Percentiles rank a stretch among this genome's conserved stretches.
Evolutionary conservation across 2,797 vertebrate genomes (phyloP).

Genomic region (Hyperoplus lanceolatus): DNA sequence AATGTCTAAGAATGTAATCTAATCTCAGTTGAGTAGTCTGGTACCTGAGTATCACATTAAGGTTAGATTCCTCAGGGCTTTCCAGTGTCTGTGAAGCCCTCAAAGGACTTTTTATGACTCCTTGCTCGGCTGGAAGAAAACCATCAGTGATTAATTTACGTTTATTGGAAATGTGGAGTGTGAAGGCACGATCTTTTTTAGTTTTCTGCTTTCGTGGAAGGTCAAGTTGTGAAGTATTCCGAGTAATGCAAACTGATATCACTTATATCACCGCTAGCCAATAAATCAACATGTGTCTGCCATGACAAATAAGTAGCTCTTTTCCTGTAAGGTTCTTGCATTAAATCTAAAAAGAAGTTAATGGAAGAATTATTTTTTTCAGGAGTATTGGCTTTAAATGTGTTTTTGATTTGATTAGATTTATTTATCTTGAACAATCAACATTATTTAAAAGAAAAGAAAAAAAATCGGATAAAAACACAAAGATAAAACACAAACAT

Average conservation of each 20-base stretch:
- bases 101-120: conserved; percentile 23
- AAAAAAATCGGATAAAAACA: too few species aligned
- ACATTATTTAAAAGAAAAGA: too few species aligned
- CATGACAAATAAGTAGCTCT: background rate
- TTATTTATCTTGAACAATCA: too few species aligned
- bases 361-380: too few species aligned
- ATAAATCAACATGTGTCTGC: background rate
- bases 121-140: conserved; percentile 1
- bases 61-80: conserved; percentile 16
- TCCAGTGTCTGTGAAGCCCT: conserved; percentile 19
- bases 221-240: background rate
- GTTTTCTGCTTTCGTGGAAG: conserved; percentile 12
- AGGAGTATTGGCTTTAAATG: background rate
- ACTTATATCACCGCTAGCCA: background rate
- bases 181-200: background rate
- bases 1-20: conserved; percentile 55
- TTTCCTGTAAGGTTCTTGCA: background rate
- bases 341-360: background rate
- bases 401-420: too few species aligned
- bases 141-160: conserved; percentile 4
- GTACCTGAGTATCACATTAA: conserved; percentile 58
- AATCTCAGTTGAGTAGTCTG: conserved; percentile 35
- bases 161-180: conserved; percentile 14
- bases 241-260: background rate
- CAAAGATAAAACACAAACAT: too few species aligned